Base-by-base conservation (phyloP, 2,888 invertebrate genomes). In the Mythimna albipuncta region DNA sequence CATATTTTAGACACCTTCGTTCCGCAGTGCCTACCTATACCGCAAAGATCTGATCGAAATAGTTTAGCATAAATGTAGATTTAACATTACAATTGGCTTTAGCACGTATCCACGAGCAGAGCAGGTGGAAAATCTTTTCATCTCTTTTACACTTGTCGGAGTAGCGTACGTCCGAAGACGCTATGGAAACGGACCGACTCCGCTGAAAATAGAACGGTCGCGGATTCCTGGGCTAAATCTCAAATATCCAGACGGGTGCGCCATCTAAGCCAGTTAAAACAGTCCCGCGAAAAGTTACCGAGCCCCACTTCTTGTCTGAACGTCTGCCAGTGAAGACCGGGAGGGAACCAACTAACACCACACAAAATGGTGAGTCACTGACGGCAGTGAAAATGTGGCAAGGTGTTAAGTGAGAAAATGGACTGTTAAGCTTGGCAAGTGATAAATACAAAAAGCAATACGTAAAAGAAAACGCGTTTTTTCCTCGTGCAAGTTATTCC, bases 291-390 rank as follows among this genome's bases (percentile, higher is more conserved):
- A 97, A 97, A 96, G 96, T 96, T 96, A 96, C 96, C 94, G 96
- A 97, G 97, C 97, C 97, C 97, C 98, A 98, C 97, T 98, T 97
- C 97, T 97, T 97, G 97, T 97, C 97, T 96, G 97, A 97, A 95
- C 97, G 97, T 97, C 97, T 97, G 97, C 97, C 97, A 97, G 97
- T 97, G 97, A 97, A 97, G 97, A 97, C 96, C 97, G 95, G 96
- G 96, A 96, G 96, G 96, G 96, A 96, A 96, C 95, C 95, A 96
- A 96, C 96, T 95, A 96, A 96, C 97, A 97, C 96, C 97, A 95
- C 96, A 97, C 97, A 97, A 97, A 97, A 97, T 97, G 97, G 97
- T 97, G 97, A 97, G 97, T 96, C 93, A 91, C 91, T 90, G 91
- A 93, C 91, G 92, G 85, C 93, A 94, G 95, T 95, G 95, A 94